Base-by-base conservation (phyloP, 2,888 invertebrate species). In the Andrena haemorrhoa region DNA sequence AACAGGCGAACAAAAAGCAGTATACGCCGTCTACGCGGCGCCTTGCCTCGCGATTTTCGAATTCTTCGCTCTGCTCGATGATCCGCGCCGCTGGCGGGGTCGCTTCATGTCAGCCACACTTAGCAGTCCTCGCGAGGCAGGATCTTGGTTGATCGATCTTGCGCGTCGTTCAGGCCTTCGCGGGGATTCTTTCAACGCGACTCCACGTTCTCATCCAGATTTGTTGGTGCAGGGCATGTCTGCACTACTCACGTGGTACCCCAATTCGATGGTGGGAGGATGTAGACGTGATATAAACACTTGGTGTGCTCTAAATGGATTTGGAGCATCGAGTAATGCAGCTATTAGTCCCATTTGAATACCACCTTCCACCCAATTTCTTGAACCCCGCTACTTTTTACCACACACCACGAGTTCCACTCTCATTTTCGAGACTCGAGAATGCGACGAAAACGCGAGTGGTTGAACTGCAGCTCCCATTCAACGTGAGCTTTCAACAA, bases 1-100 rank as follows among this genome's bases (percentile, higher is more conserved):
- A 89, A 91, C 90, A 88, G 84, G 64, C 87, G 82, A 90, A 87
- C 89, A 90, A 91, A 90, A 90, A 90, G 84, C 84, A 64, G 85
- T 41, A 72, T 83, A 79, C 88, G 88, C 91, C 91, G 92, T 91
- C 92, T 91, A 80, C 87, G 85, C 88, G 92, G 92, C 92, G 92
- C 92, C 91, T 89, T 61, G 10, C 70, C 65, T 78, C 82, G 87
- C 86, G 88, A 89, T 87, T 90, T 90, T 90, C 88, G 84, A 87
- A 87, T 89, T 85, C 83, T 61, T 83, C 74, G 53, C 58, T 70
- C 51, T 23, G 64, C 58, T 56, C 68, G 71, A 64, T 60, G 31
- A 68, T 60, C 75, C 31, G 23, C 60, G 60, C n/a, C 70, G 26
- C 7, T 35, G 41, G 33, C 61, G 53, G 69, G 58, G 58, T 58